phyloP scores from a whole-genome alignment of 2,888 invertebrate genomes.

The Gymnosoma rotundatum region DNA sequence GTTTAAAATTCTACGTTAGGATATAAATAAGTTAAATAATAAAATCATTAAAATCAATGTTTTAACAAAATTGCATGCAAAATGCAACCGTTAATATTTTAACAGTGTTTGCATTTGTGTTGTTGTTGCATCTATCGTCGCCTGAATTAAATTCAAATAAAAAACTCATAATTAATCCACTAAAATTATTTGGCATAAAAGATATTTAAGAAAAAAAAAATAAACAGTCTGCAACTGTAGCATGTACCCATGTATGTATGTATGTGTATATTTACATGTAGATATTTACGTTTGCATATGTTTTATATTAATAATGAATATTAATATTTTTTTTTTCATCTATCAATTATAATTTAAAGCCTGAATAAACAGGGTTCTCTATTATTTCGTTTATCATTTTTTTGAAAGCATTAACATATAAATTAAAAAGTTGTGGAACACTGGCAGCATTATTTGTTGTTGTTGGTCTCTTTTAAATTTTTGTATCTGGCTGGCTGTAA shows the following conservation, averaged over 20 bases:
- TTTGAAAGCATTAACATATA: background rate
- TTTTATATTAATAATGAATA: background rate
- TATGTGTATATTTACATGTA: background rate
- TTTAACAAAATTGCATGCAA: no score
- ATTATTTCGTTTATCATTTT: background rate
- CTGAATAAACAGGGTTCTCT: conserved; percentile 34
- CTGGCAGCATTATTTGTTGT: conserved; percentile 36
- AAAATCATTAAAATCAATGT: no score
- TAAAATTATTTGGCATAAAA: conserved; percentile 70
- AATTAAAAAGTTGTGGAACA: conserved; percentile 50
- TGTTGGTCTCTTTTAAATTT: background rate
- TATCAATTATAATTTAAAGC: conserved; percentile 65
- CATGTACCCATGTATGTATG: background rate
- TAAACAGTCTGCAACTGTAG: background rate
- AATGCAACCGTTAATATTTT: no score
- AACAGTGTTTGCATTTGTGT: background rate
- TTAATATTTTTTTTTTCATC: conserved; percentile 22
- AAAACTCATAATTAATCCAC: conserved; percentile 72
- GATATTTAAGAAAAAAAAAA: conserved; percentile 51
- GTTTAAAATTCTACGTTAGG: no score
- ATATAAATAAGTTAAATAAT: no score
- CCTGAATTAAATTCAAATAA: conserved; percentile 59
- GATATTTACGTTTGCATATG: background rate
- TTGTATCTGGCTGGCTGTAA: conserved; percentile 22
- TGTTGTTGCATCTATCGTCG: background rate